Evolutionary conservation across 2,888 invertebrate genomes (phyloP).

Genomic region (Amphimallon solstitiale): DNA sequence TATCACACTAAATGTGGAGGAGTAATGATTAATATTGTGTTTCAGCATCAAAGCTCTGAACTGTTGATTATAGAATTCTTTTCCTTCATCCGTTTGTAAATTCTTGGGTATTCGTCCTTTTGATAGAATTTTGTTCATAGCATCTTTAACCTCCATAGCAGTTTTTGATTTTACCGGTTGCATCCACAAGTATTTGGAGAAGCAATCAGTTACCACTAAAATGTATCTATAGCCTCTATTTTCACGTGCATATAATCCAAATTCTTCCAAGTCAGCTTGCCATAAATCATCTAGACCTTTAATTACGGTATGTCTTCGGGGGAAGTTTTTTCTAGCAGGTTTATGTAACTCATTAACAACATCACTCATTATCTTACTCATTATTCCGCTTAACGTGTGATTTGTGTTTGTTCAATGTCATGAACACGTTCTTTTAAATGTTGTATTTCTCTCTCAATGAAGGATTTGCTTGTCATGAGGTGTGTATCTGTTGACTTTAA

Average conservation of each 20-base stretch:
- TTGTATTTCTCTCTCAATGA: no score
- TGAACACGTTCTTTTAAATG: no score
- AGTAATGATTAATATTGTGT: conserved; percentile 48
- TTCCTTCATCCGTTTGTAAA: conserved; percentile 53
- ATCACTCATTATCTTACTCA: no score
- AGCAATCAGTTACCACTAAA: conserved; percentile 58
- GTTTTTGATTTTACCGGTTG: conserved; percentile 55
- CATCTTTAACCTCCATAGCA: conserved; percentile 48
- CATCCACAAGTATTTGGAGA: conserved; percentile 59
- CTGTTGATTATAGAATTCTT: conserved; percentile 50
- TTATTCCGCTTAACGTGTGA: no score
- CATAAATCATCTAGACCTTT: no score
- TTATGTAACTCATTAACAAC: no score
- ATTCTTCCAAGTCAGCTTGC: conserved; percentile 52
- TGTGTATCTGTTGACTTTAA: no score
- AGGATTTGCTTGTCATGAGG: no score
- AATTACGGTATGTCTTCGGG: conserved; percentile 51
- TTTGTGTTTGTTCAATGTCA: no score
- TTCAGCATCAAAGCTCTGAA: conserved; percentile 49
- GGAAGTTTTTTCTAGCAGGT: conserved; percentile 56
- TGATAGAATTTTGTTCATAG: conserved; percentile 43
- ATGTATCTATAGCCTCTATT: conserved; percentile 49
- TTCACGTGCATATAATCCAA: background rate
- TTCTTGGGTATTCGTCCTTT: conserved; percentile 43
- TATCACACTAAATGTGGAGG: conserved; percentile 38